These are phyloP conservation scores for Plagodis pulveraria DNA, from an alignment of 2,888 invertebrate genomes.

Conservation along the genomic window DNA sequence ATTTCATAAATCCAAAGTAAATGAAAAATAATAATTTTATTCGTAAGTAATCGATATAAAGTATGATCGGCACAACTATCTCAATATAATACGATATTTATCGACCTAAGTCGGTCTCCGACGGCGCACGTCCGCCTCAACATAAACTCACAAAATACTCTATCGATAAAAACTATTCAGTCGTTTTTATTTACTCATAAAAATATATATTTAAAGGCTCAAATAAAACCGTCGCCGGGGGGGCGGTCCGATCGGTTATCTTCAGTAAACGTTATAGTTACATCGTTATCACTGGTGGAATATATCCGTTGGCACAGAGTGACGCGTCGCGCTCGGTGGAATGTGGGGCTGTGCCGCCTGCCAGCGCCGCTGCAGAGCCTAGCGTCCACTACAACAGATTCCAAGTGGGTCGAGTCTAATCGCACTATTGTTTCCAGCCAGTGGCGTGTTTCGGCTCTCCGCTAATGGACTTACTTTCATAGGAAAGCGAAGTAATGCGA, in stretches of 20 bases:
- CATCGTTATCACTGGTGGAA: constrained; percentile 66
- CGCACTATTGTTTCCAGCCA: too few relatives aligned
- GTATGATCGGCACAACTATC: constrained; percentile 75
- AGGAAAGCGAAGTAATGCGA: too few relatives aligned
- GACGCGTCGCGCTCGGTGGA: constrained; percentile 46
- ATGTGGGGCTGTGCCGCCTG: constrained; percentile 27
- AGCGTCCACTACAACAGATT: too few relatives aligned
- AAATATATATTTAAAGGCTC: constrained; percentile 84
- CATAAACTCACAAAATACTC: constrained; percentile 80
- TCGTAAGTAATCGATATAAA: constrained; percentile 58
- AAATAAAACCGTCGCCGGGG: constrained; percentile 74
- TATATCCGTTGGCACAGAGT: constrained; percentile 51
- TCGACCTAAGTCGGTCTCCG: constrained; percentile 72
- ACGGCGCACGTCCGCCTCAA: constrained; percentile 62
- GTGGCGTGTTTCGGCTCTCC: too few relatives aligned
- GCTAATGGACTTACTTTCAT: too few relatives aligned
- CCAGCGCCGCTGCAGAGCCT: too few relatives aligned
- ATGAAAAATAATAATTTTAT: constrained; percentile 48
- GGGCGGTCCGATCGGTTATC: constrained; percentile 20
- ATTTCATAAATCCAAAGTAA: constrained; percentile 78
- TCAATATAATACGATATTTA: constrained; percentile 81
- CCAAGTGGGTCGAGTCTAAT: too few relatives aligned
- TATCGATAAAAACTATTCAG: constrained; percentile 84
- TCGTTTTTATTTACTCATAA: constrained; percentile 84
- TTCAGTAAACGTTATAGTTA: constrained; percentile 25